Percentiles rank a stretch among this genome's conserved stretches.
phyloP scores from a whole-genome alignment of 2,113 vertebrate species.

The Theristicus caerulescens region DNA sequence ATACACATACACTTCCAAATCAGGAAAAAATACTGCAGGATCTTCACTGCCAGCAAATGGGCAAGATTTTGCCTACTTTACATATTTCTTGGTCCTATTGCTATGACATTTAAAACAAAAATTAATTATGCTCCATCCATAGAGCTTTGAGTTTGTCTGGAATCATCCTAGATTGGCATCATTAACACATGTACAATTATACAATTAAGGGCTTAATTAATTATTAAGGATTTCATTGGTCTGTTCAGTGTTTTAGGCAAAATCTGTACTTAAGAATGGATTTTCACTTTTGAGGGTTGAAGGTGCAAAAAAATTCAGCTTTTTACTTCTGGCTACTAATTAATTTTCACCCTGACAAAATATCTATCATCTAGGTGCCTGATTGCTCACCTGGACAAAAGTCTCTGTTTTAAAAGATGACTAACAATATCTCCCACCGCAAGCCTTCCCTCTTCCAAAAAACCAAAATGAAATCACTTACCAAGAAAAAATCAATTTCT shows the following conservation, averaged over 20 bases:
- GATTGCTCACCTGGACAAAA: neutral
- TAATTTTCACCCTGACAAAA: neutral
- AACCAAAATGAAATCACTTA: neutral
- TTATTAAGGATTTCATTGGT: neutral
- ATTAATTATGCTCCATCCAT: neutral
- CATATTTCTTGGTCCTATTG: neutral
- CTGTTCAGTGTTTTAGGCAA: neutral
- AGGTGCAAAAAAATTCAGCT: neutral
- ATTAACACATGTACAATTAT: neutral
- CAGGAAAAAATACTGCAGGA: neutral
- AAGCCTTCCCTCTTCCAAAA: neutral
- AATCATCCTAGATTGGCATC: neutral
- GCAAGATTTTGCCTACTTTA: neutral
- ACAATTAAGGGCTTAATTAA: neutral
- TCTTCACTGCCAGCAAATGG: neutral
- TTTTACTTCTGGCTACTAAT: neutral
- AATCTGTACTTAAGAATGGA: neutral
- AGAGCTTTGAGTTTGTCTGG: neutral
- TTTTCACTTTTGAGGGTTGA: neutral
- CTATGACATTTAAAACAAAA: neutral
- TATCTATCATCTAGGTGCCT: neutral
- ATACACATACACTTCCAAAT: neutral
- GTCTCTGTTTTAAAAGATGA: neutral
- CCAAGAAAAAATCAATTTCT: neutral
- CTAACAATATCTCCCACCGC: neutral